These are phyloP conservation scores for Cavia aperea DNA, from an alignment of 2,113 vertebrate genomes.

Conservation along the genomic window DNA sequence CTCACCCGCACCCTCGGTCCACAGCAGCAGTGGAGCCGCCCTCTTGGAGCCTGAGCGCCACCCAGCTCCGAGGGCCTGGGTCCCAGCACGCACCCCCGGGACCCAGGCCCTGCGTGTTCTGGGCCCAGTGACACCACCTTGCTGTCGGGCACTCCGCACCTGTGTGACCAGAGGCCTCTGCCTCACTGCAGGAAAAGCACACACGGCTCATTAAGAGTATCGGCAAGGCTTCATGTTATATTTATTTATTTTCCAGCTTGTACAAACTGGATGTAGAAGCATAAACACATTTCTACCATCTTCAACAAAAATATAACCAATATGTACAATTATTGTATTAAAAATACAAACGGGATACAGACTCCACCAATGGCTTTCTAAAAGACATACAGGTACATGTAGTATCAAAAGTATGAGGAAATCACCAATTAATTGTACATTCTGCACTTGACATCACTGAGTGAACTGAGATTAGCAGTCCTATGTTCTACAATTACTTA, in stretches of 20 bases:
- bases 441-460: slow-evolving; percentile 98
- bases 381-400: slow-evolving; percentile 99
- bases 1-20: too few species aligned
- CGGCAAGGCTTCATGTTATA: slow-evolving; percentile 78
- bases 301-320: slow-evolving; percentile 99
- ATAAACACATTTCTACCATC: slow-evolving; percentile 99
- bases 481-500: slow-evolving; percentile 97
- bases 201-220: slow-evolving; percentile 17
- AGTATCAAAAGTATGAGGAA: slow-evolving; percentile 97
- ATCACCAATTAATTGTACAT: slow-evolving; percentile 99
- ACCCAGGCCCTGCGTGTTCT: too few species aligned
- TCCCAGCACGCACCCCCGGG: too few species aligned
- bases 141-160: too few species aligned
- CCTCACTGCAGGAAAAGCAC: background rate
- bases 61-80: too few species aligned
- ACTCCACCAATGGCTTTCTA: slow-evolving; percentile 99
- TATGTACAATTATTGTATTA: slow-evolving; percentile 99
- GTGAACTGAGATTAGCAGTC: slow-evolving; percentile 93
- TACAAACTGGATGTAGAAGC: slow-evolving; percentile 99
- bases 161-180: background rate
- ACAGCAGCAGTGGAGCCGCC: too few species aligned
- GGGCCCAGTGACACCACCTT: too few species aligned
- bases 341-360: slow-evolving; percentile 99
- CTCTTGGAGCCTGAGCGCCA: too few species aligned
- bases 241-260: slow-evolving; percentile 99